phyloP scores from a whole-genome alignment of 2,113 vertebrate species.

The Myrmophylax atrothorax region DNA sequence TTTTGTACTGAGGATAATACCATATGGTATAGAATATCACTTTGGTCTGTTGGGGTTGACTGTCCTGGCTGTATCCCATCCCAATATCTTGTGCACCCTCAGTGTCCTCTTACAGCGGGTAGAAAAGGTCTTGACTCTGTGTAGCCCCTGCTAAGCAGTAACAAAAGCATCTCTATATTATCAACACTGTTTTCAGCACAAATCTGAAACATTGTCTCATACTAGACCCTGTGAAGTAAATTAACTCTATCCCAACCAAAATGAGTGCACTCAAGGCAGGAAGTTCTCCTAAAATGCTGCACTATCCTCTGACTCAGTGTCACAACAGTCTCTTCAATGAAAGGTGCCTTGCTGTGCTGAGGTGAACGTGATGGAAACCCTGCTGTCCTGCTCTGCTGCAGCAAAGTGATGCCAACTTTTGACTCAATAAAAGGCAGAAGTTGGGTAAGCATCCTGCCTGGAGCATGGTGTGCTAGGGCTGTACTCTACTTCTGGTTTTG shows the following conservation, averaged over 20 bases:
- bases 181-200: not conserved
- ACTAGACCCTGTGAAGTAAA: not conserved
- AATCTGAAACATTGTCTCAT: not conserved
- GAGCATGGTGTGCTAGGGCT: not conserved
- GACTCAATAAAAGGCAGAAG: not conserved
- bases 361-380: not conserved
- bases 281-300: not conserved
- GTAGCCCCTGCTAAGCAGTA: not conserved
- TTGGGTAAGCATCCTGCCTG: not conserved
- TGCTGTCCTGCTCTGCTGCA: not conserved
- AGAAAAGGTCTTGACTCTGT: not conserved
- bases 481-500: not conserved
- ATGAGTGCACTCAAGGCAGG: not conserved
- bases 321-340: not conserved
- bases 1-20: not conserved
- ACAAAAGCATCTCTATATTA: not conserved
- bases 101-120: fast-evolving
- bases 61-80: not conserved
- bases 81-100: not conserved
- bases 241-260: not conserved
- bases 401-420: not conserved
- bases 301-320: not conserved
- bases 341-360: not conserved
- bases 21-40: not conserved
- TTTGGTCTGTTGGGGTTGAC: not conserved